Conservation (phyloP, 2,113 vertebrate species). For the Polyodon spathula region DNA sequence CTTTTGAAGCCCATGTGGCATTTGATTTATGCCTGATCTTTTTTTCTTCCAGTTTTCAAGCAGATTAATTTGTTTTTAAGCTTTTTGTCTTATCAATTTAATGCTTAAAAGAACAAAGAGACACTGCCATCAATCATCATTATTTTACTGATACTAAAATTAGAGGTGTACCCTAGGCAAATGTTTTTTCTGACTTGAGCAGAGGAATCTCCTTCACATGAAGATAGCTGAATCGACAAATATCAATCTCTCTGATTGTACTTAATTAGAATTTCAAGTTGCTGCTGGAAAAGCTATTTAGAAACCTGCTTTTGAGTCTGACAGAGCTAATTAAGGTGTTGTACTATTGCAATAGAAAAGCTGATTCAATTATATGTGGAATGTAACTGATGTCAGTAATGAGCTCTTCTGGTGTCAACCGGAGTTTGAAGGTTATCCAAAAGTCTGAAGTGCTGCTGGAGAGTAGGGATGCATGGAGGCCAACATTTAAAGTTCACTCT, state of each 20-base stretch:
- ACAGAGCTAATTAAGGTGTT: conserved; percentile 51
- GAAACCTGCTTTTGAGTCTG: conserved; percentile 47
- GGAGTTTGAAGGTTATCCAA: conserved; percentile 25
- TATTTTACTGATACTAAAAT: conserved; percentile 52
- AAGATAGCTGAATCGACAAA: conserved; percentile 51
- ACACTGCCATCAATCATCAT: conserved; percentile 57
- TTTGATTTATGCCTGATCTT: conserved; percentile 31
- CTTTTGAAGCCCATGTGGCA: conserved; percentile 18
- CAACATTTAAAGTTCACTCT: too few species aligned
- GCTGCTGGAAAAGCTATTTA: conserved; percentile 43
- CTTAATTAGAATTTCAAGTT: conserved; percentile 54
- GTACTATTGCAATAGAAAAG: conserved; percentile 45
- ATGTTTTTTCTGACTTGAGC: conserved; percentile 19
- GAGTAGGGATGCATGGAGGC: conserved; percentile 6
- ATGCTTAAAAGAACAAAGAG: conserved; percentile 42
- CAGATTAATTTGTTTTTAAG: conserved; percentile 45
- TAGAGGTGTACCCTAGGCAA: conserved; percentile 25
- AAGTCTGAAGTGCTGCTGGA: not conserved
- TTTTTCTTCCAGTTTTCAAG: conserved; percentile 28
- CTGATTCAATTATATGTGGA: conserved; percentile 40
- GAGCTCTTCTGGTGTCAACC: conserved; percentile 12
- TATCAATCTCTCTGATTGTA: conserved; percentile 58
- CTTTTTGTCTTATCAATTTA: conserved; percentile 38
- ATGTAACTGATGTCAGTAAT: conserved; percentile 14
- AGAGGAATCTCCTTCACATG: conserved; percentile 41